Percentiles rank a stretch among this genome's conserved stretches.
Conservation (phyloP, 2,797 vertebrate genomes). For the Chloroceryle inda region DNA sequence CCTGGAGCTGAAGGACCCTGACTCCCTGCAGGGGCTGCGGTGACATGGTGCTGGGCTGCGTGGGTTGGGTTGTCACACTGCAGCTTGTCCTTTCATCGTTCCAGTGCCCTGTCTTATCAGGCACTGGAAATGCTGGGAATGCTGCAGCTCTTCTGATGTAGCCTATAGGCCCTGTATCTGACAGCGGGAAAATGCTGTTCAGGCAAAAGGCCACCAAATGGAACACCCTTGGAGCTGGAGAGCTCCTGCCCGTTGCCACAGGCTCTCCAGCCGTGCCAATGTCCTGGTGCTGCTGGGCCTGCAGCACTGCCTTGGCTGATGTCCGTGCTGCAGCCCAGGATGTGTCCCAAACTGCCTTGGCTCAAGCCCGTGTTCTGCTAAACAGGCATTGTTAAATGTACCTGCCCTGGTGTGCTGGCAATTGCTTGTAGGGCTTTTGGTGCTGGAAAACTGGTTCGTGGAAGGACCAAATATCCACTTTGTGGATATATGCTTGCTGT, state of each 20-base stretch:
- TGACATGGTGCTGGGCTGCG: rapidly evolving
- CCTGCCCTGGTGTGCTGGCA: background rate
- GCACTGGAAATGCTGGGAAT: background rate
- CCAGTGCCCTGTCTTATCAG: background rate
- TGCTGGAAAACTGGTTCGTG: rapidly evolving
- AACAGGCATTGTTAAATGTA: too few relatives aligned
- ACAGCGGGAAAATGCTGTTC: background rate
- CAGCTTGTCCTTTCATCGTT: background rate
- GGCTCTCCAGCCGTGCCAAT: background rate
- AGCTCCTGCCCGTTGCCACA: background rate
- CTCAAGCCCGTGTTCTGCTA: background rate
- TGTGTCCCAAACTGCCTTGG: rapidly evolving
- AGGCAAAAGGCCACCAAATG: background rate
- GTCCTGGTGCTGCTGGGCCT: background rate
- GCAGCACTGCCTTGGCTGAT: rapidly evolving
- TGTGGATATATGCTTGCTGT: too few relatives aligned
- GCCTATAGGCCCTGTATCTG: background rate
- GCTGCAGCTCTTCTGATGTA: background rate
- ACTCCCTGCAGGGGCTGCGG: background rate
- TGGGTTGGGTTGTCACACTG: background rate
- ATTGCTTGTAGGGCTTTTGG: background rate
- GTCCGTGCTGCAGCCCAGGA: background rate
- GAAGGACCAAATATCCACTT: background rate
- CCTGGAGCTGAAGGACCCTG: rapidly evolving
- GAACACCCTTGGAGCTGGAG: background rate